phyloP scores from a whole-genome alignment of 2,888 invertebrate genomes.

The Drosophila neotestacea region DNA sequence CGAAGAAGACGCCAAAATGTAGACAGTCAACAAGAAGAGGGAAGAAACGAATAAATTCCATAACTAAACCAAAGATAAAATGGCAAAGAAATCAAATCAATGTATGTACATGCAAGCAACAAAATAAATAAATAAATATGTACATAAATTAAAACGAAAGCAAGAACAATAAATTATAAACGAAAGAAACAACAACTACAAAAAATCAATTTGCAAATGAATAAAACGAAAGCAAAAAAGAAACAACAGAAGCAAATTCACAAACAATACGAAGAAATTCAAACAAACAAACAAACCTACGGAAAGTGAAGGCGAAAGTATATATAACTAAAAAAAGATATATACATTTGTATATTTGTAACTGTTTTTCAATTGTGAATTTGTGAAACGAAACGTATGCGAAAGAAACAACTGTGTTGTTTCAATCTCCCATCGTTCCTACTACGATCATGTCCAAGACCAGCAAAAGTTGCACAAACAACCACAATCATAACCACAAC shows the following conservation, averaged over 20 bases:
- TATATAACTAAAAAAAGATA: neutral
- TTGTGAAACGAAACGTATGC: slow-evolving; percentile 41
- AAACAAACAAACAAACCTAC: slow-evolving; percentile 37
- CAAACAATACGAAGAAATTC: slow-evolving; percentile 36
- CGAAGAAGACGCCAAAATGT: slow-evolving; percentile 42
- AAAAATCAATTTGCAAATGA: slow-evolving; percentile 71
- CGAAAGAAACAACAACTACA: slow-evolving; percentile 28
- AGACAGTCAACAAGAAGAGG: slow-evolving; percentile 21
- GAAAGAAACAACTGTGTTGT: slow-evolving; percentile 27
- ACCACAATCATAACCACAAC: slow-evolving; percentile 42
- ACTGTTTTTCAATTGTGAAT: slow-evolving; percentile 32
- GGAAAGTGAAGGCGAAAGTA: slow-evolving; percentile 70
- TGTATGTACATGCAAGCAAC: slow-evolving; percentile 27
- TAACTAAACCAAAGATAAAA: slow-evolving; percentile 76
- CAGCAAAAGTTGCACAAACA: slow-evolving; percentile 48
- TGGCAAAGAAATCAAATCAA: slow-evolving; percentile 65
- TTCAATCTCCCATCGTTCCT: slow-evolving; percentile 30
- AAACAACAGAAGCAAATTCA: slow-evolving; percentile 14
- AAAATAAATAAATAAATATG: slow-evolving; percentile 24
- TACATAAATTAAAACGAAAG: slow-evolving; percentile 52
- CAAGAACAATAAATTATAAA: slow-evolving; percentile 54
- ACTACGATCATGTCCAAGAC: slow-evolving; percentile 76
- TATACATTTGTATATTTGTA: slow-evolving; percentile 13
- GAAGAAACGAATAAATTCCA: slow-evolving; percentile 44
- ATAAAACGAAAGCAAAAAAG: slow-evolving; percentile 59